Evolutionary conservation across 64 coral and sea anemone species (phyloP).

Genomic region (Acropora tenuis): DNA sequence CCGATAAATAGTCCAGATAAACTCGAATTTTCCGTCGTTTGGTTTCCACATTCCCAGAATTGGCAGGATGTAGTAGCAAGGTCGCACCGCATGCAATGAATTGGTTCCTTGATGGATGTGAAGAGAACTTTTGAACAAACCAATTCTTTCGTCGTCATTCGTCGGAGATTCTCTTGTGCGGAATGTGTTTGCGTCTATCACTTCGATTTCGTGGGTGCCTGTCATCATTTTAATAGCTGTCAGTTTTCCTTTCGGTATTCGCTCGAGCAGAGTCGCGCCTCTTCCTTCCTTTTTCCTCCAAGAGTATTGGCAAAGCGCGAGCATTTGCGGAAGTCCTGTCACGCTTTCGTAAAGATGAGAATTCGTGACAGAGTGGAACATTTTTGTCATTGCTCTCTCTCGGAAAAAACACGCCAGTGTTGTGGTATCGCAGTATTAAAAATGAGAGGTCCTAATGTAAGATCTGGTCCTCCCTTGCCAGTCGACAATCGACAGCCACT

Average conservation of each 20-base stretch:
- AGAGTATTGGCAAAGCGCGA: too few relatives aligned
- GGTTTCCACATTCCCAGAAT: conserved; percentile 77
- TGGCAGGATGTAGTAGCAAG: conserved; percentile 50
- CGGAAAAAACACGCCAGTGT: too few relatives aligned
- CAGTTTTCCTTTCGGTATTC: too few relatives aligned
- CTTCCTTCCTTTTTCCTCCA: too few relatives aligned
- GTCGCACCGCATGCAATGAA: conserved; percentile 21
- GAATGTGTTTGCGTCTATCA: neutral
- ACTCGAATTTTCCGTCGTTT: conserved; percentile 11
- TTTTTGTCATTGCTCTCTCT: too few relatives aligned
- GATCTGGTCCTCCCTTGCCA: neutral
- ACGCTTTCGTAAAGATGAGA: too few relatives aligned
- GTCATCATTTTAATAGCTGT: too few relatives aligned
- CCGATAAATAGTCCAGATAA: conserved; percentile 50
- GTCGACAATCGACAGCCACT: neutral
- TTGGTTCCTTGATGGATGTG: neutral
- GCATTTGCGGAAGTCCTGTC: too few relatives aligned
- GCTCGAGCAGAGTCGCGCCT: too few relatives aligned
- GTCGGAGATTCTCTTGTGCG: neutral
- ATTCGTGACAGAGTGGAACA: too few relatives aligned
- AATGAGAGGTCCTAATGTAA: neutral
- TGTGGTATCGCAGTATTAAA: too few relatives aligned
- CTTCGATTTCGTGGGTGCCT: neutral
- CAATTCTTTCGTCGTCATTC: neutral
- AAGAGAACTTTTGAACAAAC: neutral